Base-by-base conservation (phyloP, 2,888 invertebrate species). In the Patella caerulea region DNA sequence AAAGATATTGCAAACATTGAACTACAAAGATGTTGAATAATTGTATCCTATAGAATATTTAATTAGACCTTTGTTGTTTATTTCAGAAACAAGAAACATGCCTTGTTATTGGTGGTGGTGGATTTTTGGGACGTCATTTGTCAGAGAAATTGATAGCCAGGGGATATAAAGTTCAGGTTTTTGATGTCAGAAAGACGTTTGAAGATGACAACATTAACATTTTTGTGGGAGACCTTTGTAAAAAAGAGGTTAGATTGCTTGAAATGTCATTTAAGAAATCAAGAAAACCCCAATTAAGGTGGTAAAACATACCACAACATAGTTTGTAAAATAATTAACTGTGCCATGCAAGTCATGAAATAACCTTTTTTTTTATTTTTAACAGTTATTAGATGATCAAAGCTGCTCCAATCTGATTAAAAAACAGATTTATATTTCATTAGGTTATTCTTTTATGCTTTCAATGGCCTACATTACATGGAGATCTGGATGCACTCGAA, bases 81-180 rank as follows among this genome's bases (percentile, higher is more conserved):
- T 79, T 81, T 74, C 82, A 78, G 78, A 70, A 82, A 83, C 77
- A 75, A 71, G 83, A 82, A 70, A 78, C 73, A 52, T 87, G 83
- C 77, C 79, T 88, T 24, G 88, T 89, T 34, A 86, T 89, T 55
- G 89, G 89, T 59, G 89, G 89, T 3, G 80, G 88, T 82, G 89
- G 89, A 2, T 89, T 89, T 79, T 82, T 89, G 15, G 89, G 89
- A 2, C 83, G 83, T 4, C 89, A 89, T 77, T 78, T 89, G 34
- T 87, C 85, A 53, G 89, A 88, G 75, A 81, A 78, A 45, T 81
- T 89, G 53, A 54, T 88, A 7, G 81, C 82, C 19, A 79, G 80
- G 72, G 87, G 87, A 12, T 87, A 86, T 75, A 29, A 56, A 4
- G 88, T 90, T 17, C 72, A 80, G 19, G 87, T 89, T 11, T 89